Evolutionary conservation across 1,140 invertebrate genomes (phyloP).

Genomic region (Drosophila sp.): DNA sequence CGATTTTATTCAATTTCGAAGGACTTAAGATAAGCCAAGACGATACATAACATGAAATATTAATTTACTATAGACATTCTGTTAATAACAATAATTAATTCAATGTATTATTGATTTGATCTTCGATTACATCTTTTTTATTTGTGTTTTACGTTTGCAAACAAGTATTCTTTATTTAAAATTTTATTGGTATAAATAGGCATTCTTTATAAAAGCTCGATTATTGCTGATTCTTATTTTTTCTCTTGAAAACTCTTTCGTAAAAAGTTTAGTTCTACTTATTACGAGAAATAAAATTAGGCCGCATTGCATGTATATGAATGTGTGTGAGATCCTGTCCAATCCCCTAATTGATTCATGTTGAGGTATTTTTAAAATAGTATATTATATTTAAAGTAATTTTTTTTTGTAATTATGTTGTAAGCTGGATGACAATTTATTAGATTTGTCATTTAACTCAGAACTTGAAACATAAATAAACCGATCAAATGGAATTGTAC

Average conservation of each 20-base stretch:
- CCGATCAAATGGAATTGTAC: background rate
- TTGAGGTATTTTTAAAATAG: background rate
- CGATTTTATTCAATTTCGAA: too few relatives aligned
- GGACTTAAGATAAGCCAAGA: too few relatives aligned
- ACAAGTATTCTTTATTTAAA: too few relatives aligned
- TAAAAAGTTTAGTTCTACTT: slow-evolving; percentile 5
- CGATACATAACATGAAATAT: too few relatives aligned
- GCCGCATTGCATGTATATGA: slow-evolving; percentile 30
- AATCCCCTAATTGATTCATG: background rate
- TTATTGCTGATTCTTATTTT: background rate
- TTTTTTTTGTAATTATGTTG: background rate
- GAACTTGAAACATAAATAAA: background rate
- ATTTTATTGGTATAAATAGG: too few relatives aligned
- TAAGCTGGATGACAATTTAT: background rate
- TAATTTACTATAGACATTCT: too few relatives aligned
- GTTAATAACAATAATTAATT: too few relatives aligned
- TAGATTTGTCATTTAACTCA: too few relatives aligned
- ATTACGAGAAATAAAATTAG: slow-evolving; percentile 24
- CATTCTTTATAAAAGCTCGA: background rate
- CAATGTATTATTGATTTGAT: too few relatives aligned
- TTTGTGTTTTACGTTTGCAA: too few relatives aligned
- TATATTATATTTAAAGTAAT: background rate
- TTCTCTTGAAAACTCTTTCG: slow-evolving; percentile 12
- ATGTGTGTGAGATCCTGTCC: slow-evolving; percentile 11
- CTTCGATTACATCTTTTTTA: too few relatives aligned